Base-by-base conservation (phyloP, 2,797 vertebrate species). In the Cuniculus paca region DNA sequence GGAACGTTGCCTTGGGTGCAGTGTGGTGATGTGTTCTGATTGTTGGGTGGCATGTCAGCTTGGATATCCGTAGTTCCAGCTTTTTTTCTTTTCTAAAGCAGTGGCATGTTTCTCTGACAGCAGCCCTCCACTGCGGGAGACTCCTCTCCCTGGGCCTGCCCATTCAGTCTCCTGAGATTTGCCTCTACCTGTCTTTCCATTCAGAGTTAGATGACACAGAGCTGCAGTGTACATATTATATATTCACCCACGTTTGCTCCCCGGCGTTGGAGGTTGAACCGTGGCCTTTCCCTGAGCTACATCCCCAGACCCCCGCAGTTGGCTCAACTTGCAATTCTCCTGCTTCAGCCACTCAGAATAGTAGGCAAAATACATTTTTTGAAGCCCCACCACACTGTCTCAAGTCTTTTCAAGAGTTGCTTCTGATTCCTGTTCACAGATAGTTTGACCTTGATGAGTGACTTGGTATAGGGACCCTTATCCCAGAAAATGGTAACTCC, bases 21-120 rank as follows among this genome's bases (percentile, higher is more conserved):
- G 75, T 94, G 97, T 95, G 88, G 48, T 97, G 80, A 50, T 96
- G 34, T 94, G 95, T 97, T 97, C 83, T 94, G 93, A 95, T 96
- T 95, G 96, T 98, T 96, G 1, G 39, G 77, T 97, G 88, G 97
- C 95, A 95, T 95, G 92, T 94, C n/a, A 97, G 97, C 95, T 97
- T 54, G 95, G 80, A 83, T 98, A 98, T 98, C 97, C 95, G 39
- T 94, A 95, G 95, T 96, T 7, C 0, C 81, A 97, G 97, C 97
- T 98, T 96, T 95, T 98, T 97, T 98, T 97, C 95, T 98, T 98
- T 96, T 97, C 97, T 95, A 22, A 92, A 96, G 58, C 96, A 98
- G 97, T 95, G 92, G 97, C 91, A 95, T 36, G 94, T 93, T 94
- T 98, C 96, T 98, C 98, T 98, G 98, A 95, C 97, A 97, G 95